Evolutionary conservation across 2,797 vertebrate genomes (phyloP), one percentile per base, ranked within the genome.

Genomic region (Phyllotis vaccarum): DNA sequence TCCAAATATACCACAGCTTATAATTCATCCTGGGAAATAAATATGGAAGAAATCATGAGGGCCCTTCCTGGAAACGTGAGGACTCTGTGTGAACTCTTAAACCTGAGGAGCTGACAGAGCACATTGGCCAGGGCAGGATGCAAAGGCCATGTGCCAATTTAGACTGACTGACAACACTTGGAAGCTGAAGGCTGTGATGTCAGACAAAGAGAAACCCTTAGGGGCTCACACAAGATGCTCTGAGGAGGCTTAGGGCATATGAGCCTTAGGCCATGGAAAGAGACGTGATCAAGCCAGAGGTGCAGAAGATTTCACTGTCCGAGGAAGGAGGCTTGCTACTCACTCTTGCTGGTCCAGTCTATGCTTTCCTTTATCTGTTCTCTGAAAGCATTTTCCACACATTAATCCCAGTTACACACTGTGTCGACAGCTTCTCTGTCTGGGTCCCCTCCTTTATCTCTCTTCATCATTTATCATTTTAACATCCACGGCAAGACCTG

Each of bases 1-100:
- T 96, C 80, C 89, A 64, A 96, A 75, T 75, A 87, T n/a, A 70
- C 31, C 19, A 31, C 12, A 85, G 91, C 66, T 88, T 93, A 56
- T 83, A 93, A 87, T 16, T 37, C 60, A 79, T 70, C 64, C 24
- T 49, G 60, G 40, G 43, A 34, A 66, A 83, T 5, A 6, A 29
- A 82, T 56, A 43, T 58, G 70, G 74, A 95, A 85, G 17, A 92
- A 96, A 90, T 52, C 68, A 79, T 6, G 46, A 56, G 34, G 40
- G 64, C 66, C 0, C 78, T 92, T 91, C 46, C 60, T 66, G 31
- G 37, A 91, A 86, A 46, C 31, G 64, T 66, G 37, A 87, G 80
- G 68, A 92, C 87, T 87, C 76, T 37, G 5, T 75, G n/a, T 54
- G 31, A 21, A 82, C 94, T 72, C 85, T 86, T 79, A 70, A 86